Percentiles rank a stretch among this genome's conserved stretches.
These are phyloP conservation scores for Phaonia tiefii DNA, from an alignment of 2,888 invertebrate genomes.

Conservation along the genomic window DNA sequence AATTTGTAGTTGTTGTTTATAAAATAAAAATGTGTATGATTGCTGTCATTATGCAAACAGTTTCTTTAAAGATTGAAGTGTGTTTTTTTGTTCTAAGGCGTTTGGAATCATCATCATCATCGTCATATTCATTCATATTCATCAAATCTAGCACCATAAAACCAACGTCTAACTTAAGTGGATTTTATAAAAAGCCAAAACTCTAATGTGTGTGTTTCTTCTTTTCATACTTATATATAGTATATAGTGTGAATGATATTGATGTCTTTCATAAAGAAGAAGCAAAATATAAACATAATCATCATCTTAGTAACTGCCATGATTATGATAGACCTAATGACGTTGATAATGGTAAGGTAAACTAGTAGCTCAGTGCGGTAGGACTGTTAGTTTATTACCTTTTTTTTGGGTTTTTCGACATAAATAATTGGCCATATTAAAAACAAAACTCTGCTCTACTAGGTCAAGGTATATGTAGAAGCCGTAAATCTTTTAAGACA, in stretches of 20 bases:
- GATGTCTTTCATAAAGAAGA: constrained; percentile 38
- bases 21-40: background rate
- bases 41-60: constrained; percentile 4
- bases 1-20: constrained; percentile 36
- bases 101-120: background rate
- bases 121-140: background rate
- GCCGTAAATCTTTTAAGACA: too few species aligned
- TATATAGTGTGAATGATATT: constrained; percentile 36
- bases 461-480: constrained; percentile 57
- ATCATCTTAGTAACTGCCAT: constrained; percentile 17
- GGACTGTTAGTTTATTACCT: constrained; percentile 28
- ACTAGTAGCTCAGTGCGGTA: background rate
- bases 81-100: constrained; percentile 6
- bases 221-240: background rate
- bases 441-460: constrained; percentile 36
- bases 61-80: background rate
- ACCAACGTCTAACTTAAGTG: constrained; percentile 20
- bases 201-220: too few species aligned
- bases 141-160: background rate
- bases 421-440: constrained; percentile 55
- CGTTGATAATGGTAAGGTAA: constrained; percentile 16
- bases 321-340: background rate
- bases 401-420: constrained; percentile 46
- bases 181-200: constrained; percentile 15
- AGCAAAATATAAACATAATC: background rate